Conservation (phyloP, 2,797 vertebrate species). For the Neostethus bicornis region DNA sequence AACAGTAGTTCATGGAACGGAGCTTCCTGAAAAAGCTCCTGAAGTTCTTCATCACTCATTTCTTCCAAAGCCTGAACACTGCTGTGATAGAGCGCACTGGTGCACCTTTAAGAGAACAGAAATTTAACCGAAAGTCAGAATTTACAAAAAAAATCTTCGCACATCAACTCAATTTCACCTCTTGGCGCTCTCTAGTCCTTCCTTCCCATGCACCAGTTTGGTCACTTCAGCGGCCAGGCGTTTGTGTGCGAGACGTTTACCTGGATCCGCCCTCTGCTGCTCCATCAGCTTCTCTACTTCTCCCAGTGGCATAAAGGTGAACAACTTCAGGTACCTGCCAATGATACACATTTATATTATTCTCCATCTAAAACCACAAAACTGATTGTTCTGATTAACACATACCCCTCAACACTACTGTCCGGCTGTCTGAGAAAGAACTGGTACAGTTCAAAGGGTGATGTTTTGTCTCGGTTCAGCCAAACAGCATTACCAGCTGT, state of each 20-base stretch:
- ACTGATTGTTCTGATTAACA: background rate
- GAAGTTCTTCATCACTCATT: constrained; percentile 92
- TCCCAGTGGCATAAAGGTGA: constrained; percentile 90
- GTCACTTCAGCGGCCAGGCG: constrained; percentile 95
- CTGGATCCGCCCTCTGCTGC: constrained; percentile 86
- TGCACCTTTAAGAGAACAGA: constrained; percentile 90
- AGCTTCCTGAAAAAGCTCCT: constrained; percentile 92
- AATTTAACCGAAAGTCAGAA: too few relatives aligned
- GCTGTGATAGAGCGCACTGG: constrained; percentile 87
- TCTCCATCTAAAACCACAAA: too few relatives aligned
- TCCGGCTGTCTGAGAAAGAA: constrained; percentile 93
- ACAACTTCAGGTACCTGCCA: constrained; percentile 90
- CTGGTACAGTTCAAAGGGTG: constrained; percentile 95
- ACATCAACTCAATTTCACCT: constrained; percentile 75
- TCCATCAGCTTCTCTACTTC: constrained; percentile 92
- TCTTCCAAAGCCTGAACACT: constrained; percentile 86
- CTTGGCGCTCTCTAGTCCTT: constrained; percentile 92
- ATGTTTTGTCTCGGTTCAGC: constrained; percentile 92
- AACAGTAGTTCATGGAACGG: constrained; percentile 89
- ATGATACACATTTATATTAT: constrained; percentile 1
- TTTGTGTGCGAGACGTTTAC: constrained; percentile 89
- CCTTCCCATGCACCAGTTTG: constrained; percentile 93
- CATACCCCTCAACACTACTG: constrained; percentile 82
- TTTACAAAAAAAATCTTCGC: background rate
- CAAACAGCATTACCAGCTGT: constrained; percentile 95